Percentiles rank a stretch among this genome's conserved stretches.
Evolutionary conservation across 2,113 vertebrate genomes (phyloP).

Genomic region (Oreotrochilus melanogaster): DNA sequence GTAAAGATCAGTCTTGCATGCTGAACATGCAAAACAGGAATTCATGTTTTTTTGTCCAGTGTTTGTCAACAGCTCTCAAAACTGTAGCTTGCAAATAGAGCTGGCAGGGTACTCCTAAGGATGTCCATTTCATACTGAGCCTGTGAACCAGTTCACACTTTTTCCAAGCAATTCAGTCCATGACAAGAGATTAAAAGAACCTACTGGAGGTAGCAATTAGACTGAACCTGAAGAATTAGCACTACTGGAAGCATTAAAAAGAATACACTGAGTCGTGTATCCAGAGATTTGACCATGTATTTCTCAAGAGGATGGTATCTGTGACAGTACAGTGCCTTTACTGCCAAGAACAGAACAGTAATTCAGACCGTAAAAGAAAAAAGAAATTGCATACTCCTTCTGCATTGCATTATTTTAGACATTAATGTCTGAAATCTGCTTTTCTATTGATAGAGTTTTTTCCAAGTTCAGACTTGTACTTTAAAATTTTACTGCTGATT

Average conservation of each 20-base stretch:
- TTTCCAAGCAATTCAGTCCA: neutral
- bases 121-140: neutral
- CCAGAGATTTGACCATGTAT: neutral
- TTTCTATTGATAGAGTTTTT: neutral
- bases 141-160: neutral
- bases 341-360: neutral
- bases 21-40: neutral
- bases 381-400: neutral
- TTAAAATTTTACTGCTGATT: neutral
- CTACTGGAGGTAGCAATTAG: neutral
- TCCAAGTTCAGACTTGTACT: neutral
- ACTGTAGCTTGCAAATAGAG: neutral
- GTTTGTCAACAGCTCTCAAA: neutral
- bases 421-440: neutral
- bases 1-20: neutral
- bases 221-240: neutral
- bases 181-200: neutral
- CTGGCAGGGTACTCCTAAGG: neutral
- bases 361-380: neutral
- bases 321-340: neutral
- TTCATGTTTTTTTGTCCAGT: neutral
- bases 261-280: neutral
- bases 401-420: neutral
- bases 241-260: neutral
- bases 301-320: neutral